Evolutionary conservation across 2,113 vertebrate species (phyloP).

Genomic region (Myocastor coypus): DNA sequence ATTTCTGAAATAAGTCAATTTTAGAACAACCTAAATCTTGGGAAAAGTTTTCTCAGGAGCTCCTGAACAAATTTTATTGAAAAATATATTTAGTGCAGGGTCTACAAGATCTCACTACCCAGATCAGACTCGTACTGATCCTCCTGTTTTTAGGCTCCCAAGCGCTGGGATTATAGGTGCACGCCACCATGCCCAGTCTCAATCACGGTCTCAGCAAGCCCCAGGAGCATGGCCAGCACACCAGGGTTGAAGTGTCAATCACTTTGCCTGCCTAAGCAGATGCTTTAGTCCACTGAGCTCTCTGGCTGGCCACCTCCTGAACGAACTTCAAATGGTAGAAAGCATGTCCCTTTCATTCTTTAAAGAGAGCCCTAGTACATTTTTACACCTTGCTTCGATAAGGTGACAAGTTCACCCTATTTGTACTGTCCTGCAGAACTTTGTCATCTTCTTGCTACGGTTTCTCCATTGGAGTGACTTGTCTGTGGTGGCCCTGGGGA

Average conservation of each 20-base stretch:
- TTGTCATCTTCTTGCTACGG: background rate
- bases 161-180: too few relatives aligned
- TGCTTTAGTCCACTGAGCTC: too few relatives aligned
- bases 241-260: too few relatives aligned
- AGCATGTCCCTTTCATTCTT: background rate
- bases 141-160: too few relatives aligned
- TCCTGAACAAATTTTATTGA: background rate
- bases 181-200: too few relatives aligned
- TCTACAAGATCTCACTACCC: too few relatives aligned
- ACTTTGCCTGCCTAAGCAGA: too few relatives aligned
- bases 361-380: background rate
- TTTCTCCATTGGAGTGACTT: background rate
- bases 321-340: background rate
- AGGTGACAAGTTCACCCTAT: conserved; percentile 14
- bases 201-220: too few relatives aligned
- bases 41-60: background rate
- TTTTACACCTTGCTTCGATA: background rate
- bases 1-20: conserved; percentile 33
- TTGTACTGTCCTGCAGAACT: background rate
- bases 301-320: background rate
- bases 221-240: too few relatives aligned
- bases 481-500: background rate
- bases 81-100: too few relatives aligned
- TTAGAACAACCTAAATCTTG: conserved; percentile 15
- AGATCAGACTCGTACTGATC: too few relatives aligned